Base-by-base conservation (phyloP, 2,113 vertebrate species). In the Apteryx owenii region DNA sequence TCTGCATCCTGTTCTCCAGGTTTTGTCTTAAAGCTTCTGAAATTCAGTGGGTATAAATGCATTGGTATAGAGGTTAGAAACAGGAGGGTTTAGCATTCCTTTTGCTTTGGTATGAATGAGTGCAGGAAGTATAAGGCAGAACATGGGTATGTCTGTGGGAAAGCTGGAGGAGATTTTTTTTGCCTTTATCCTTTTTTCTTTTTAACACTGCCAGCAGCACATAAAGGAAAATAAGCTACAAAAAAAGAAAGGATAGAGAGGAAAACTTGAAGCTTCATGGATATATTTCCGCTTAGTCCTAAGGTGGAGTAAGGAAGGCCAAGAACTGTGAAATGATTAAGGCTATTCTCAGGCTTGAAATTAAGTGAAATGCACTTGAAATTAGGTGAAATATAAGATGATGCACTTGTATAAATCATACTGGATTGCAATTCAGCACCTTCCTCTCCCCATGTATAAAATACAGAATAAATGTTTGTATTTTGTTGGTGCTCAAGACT, bases 401-500 rank as follows among this genome's bases (percentile, higher is more conserved):
- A 76, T 91, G 89, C 90, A 85, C 89, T 86, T 73, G 70, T 90
- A 96, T 93, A 93, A 96, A 97, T 97, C 90, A 92, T 46, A 93
- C 94, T 90, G 89, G 96, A 95, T 97, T 97, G 96, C 95, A 96
- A 96, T 97, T 96, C 91, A 96, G 95, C 91, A 94, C 88, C 83
- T 94, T 80, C 18, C 72, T 92, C 93, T 80, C 51, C 88, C 66
- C 76, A 44, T 33, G 22, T 85, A 79, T 73, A 85, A 87, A 95
- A 89, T 95, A 93, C 76, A 92, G 94, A 92, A 81, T 88, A 96
- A 96, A 96, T 88, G 83, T 81, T 88, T 92, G 58, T 91, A 88
- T 95, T 94, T 96, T 82, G 91, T 85, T 85, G 77, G 90, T 96
- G 81, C 88, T 87, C 85, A 36, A 75, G 94, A 94, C 91, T 90